phyloP scores from a whole-genome alignment of 1,140 invertebrate genomes.

The Melanaphis sacchari region DNA sequence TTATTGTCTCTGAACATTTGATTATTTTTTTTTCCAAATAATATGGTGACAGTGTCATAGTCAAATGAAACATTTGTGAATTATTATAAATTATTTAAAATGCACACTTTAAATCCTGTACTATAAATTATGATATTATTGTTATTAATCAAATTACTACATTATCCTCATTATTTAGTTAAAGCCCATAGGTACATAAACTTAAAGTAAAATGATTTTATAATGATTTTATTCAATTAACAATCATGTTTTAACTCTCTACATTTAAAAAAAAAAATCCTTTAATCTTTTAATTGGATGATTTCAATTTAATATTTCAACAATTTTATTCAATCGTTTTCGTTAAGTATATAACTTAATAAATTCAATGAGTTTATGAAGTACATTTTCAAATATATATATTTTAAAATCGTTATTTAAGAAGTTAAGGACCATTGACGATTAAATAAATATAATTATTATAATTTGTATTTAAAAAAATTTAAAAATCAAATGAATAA shows the following conservation, averaged over 20 bases:
- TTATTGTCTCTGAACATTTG: not conserved
- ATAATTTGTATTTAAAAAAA: not conserved
- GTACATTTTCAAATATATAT: not conserved
- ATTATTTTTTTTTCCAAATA: not conserved
- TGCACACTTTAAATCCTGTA: not conserved
- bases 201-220: not conserved
- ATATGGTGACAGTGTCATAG: not conserved
- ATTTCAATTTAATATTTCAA: not conserved
- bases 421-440: not conserved
- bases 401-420: not conserved
- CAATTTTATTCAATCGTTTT: not conserved
- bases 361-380: not conserved
- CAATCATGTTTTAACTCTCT: not conserved
- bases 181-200: not conserved
- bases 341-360: not conserved
- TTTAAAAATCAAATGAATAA: not conserved
- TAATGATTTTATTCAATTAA: not conserved
- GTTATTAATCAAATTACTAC: not conserved
- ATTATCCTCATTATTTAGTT: not conserved
- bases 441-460: not conserved
- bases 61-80: not conserved
- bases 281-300: not conserved
- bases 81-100: not conserved
- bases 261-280: not conserved
- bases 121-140: not conserved